These are phyloP conservation scores for Phenganax subtilis DNA, from an alignment of 92 coral and sea anemone species.

Conservation along the genomic window DNA sequence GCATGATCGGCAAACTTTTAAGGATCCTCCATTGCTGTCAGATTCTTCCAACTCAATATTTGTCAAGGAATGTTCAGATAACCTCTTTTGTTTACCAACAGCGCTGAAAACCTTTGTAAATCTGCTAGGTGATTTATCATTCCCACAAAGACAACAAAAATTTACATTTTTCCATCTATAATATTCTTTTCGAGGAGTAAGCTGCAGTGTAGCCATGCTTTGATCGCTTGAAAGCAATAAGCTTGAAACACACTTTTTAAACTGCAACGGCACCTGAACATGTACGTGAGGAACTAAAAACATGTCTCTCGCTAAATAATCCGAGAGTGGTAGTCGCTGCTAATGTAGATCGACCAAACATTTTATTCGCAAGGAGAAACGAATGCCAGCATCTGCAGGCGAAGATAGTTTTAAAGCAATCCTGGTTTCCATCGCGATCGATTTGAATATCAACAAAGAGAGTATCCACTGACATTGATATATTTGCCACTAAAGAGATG, in stretches of 20 bases:
- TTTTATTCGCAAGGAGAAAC: slow-evolving; percentile 30
- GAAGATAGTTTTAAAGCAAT: slow-evolving; percentile 47
- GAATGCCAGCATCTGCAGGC: slow-evolving; percentile 40
- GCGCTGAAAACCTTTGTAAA: slow-evolving; percentile 30
- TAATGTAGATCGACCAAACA: slow-evolving; percentile 46
- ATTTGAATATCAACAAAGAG: background rate
- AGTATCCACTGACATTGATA: slow-evolving; percentile 49
- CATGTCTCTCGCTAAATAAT: too few species aligned
- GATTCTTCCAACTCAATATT: slow-evolving; percentile 9
- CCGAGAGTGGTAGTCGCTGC: too few species aligned
- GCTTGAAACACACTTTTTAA: too few species aligned
- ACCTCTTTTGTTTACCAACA: slow-evolving; percentile 30
- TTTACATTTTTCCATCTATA: slow-evolving; percentile 18
- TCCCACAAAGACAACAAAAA: slow-evolving; percentile 28
- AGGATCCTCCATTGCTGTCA: slow-evolving; percentile 27
- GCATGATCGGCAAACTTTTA: slow-evolving; percentile 40
- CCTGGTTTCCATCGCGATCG: background rate
- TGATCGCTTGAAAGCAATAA: background rate
- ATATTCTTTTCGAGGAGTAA: slow-evolving; percentile 39
- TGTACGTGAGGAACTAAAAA: too few species aligned
- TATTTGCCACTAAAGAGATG: slow-evolving; percentile 50
- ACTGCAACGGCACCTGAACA: too few species aligned
- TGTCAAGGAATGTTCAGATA: background rate
- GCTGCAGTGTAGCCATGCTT: slow-evolving; percentile 3
- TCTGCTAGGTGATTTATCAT: slow-evolving; percentile 32